Conservation (phyloP, 2,113 vertebrate genomes). For the Podarcis raffonei region DNA sequence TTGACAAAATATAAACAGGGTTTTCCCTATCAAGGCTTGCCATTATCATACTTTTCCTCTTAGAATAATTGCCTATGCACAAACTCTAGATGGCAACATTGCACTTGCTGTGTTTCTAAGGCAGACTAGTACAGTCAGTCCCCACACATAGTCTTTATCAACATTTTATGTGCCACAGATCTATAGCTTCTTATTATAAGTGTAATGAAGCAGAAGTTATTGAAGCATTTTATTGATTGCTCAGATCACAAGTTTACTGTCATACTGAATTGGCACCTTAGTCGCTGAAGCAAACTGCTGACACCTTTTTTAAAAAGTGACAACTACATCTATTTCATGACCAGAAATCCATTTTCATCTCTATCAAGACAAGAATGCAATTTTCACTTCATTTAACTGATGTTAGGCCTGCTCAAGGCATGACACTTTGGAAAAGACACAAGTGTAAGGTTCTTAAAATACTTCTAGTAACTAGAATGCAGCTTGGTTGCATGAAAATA, state of each 20-base stretch:
- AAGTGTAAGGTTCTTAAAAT: constrained; percentile 88
- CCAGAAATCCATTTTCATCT: constrained; percentile 96
- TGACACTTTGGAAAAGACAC: constrained; percentile 82
- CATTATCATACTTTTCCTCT: constrained; percentile 31
- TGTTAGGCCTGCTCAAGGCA: constrained; percentile 85
- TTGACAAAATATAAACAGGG: constrained; percentile 44
- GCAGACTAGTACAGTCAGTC: constrained; percentile 69
- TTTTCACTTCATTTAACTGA: constrained; percentile 97
- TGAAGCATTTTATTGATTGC: constrained; percentile 95
- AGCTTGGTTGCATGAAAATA: constrained; percentile 73
- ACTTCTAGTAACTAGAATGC: constrained; percentile 76
- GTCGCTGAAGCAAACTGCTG: constrained; percentile 91
- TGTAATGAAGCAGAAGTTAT: constrained; percentile 93
- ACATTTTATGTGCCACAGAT: constrained; percentile 85
- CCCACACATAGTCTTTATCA: constrained; percentile 79
- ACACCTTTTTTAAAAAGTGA: constrained; percentile 96
- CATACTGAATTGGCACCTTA: constrained; percentile 92
- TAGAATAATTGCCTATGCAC: constrained; percentile 77
- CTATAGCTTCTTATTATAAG: constrained; percentile 94
- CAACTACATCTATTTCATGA: constrained; percentile 95
- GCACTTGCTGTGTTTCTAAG: constrained; percentile 77
- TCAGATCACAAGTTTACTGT: constrained; percentile 92
- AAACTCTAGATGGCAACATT: constrained; percentile 93
- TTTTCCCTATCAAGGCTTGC: constrained; percentile 39
- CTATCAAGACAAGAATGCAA: constrained; percentile 95